Evolutionary conservation across 2,797 vertebrate species (phyloP), one percentile per base, ranked within the genome.

Genomic region (Eremophila alpestris): DNA sequence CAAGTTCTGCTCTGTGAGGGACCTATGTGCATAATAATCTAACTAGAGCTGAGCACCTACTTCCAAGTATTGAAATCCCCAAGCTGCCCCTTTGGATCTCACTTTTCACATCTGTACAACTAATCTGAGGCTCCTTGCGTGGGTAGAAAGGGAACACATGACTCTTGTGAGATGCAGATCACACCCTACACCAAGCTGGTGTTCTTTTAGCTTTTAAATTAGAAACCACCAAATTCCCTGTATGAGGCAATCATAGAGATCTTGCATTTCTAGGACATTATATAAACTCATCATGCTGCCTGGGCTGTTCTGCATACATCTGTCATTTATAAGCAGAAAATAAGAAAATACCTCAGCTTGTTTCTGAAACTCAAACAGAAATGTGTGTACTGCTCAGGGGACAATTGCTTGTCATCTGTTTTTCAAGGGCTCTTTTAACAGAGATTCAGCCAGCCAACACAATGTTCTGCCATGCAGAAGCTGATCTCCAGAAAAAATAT

Each of bases 381-480:
- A 40, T 19, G 20, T 36, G 34, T 67, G 34, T 16, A 24, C 63
- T 86, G 63, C 68, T 95, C 2, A 0, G 56, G 93, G 38, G 60
- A 82, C 91, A 77, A 84, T 87, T 88, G 18, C 10, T 38, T 93
- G 70, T 93, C 83, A 58, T 95, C 80, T 88, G 70, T 82, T 95
- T 95, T 93, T 90, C 70, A 70, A 87, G 49, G 49, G 32, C 34
- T 79, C 74, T 91, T 95, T 87, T 55, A 91, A 56, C 45, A 63
- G 45, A 71, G 19, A 70, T 77, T 74, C 64, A 94, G 22, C n/a
- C 83, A 84, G 38, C 29, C 67, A 84, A 79, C 45, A 71, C 32
- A 82, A 70, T 94, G 83, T 63, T 91, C 80, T 67, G 36, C 30
- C 74, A 71, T 77, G 94, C 89, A 89, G 93, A 97, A 96, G 41